phyloP scores from a whole-genome alignment of 1,140 invertebrate species.

The Meloidogyne chitwoodi region DNA sequence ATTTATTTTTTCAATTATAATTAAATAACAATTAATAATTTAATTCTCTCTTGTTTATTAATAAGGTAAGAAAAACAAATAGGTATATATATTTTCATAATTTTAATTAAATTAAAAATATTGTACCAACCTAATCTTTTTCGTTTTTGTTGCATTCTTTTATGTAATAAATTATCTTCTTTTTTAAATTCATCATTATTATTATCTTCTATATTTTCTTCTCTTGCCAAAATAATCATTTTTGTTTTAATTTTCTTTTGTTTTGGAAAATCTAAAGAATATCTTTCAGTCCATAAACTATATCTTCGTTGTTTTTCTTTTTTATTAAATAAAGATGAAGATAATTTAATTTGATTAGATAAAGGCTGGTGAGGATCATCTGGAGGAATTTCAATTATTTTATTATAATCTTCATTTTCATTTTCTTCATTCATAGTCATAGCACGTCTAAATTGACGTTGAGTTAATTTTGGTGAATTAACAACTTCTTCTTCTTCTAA shows the following conservation, averaged over 20 bases:
- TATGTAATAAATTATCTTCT: not conserved
- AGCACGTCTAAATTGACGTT: not conserved
- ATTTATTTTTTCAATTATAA: no score
- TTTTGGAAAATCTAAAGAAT: not conserved
- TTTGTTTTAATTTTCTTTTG: not conserved
- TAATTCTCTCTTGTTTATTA: no score
- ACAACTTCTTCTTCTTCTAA: not conserved
- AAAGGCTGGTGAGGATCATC: not conserved
- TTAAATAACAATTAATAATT: no score
- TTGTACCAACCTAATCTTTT: not conserved
- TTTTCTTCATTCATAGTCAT: not conserved
- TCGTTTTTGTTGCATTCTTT: not conserved
- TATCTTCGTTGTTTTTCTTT: not conserved
- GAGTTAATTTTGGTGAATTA: not conserved
- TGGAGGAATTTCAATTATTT: not conserved
- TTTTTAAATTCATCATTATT: not conserved
- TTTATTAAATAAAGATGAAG: not conserved
- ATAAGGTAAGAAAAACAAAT: no score
- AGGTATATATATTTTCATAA: no score
- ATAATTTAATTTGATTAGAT: not conserved
- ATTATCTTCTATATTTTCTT: not conserved
- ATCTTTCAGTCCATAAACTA: not conserved
- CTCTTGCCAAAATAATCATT: not conserved
- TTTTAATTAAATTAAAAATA: not conserved
- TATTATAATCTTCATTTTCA: not conserved